These are phyloP conservation scores for Eupithecia tripunctaria DNA, from an alignment of 2,888 invertebrate genomes.

Conservation along the genomic window DNA sequence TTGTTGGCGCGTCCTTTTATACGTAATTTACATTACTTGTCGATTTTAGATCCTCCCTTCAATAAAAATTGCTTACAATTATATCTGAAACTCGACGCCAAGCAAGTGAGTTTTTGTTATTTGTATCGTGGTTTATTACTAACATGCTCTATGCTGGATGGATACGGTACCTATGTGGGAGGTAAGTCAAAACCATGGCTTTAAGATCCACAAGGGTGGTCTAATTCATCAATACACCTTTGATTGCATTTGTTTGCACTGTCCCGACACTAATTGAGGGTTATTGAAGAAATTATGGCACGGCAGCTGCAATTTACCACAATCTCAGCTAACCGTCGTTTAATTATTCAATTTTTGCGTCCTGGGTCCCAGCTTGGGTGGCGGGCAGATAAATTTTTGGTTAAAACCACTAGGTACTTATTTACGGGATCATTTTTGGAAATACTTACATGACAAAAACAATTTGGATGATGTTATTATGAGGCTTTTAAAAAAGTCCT, in stretches of 20 bases:
- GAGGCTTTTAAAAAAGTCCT: neutral
- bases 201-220: slow-evolving; percentile 57
- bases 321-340: slow-evolving; percentile 56
- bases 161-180: slow-evolving; percentile 1
- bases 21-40: too few species aligned
- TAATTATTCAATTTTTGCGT: slow-evolving; percentile 54
- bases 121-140: too few species aligned
- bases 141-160: too few species aligned
- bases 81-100: too few species aligned
- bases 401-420: slow-evolving; percentile 21
- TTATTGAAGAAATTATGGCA: slow-evolving; percentile 71
- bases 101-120: too few species aligned
- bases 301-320: slow-evolving; percentile 67
- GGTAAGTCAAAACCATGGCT: neutral
- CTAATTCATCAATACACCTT: slow-evolving; percentile 66
- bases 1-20: too few species aligned
- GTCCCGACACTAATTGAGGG: slow-evolving; percentile 69
- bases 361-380: slow-evolving; percentile 40
- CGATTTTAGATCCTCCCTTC: too few species aligned
- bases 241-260: slow-evolving; percentile 71
- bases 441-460: neutral
- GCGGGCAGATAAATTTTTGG: slow-evolving; percentile 36
- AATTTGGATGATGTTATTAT: neutral
- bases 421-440: neutral
- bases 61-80: too few species aligned